Percentiles rank a stretch among this genome's conserved stretches.
Evolutionary conservation across 30 jellyfish, hydroid and myxozoan genomes (phyloP).

Genomic region (Catostylus mosaicus): DNA sequence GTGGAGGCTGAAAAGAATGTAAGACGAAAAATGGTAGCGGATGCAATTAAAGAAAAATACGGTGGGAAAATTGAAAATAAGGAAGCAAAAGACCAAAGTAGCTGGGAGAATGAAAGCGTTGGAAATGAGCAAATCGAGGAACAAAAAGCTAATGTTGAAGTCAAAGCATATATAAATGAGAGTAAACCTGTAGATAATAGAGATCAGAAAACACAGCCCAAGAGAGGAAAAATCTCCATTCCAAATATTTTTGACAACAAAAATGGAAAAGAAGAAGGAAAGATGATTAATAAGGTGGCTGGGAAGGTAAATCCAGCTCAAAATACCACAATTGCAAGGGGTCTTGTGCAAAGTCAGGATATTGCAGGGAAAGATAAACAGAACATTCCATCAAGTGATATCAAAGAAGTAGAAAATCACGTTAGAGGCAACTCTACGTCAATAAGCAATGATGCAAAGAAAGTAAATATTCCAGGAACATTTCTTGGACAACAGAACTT

Average conservation of each 20-base stretch:
- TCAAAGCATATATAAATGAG: not conserved
- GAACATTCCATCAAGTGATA: too few relatives aligned
- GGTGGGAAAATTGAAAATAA: not conserved
- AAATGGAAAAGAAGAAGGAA: not conserved
- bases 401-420: too few relatives aligned
- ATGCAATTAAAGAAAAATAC: constrained; percentile 41
- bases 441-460: not conserved
- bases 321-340: too few relatives aligned
- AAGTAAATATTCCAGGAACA: not conserved
- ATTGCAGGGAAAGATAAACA: too few relatives aligned
- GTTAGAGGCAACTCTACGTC: too few relatives aligned
- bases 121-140: not conserved
- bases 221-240: constrained; percentile 23
- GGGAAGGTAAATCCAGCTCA: too few relatives aligned
- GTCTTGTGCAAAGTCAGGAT: too few relatives aligned
- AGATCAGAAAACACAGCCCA: not conserved
- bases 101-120: not conserved
- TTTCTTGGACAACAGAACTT: not conserved
- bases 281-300: not conserved
- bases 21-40: constrained; percentile 27
- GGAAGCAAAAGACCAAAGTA: not conserved
- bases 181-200: not conserved
- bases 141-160: not conserved
- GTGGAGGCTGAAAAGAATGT: constrained; percentile 23
- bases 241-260: constrained; percentile 28